Percentiles rank a stretch among this genome's conserved stretches.
Conservation (phyloP, 2,888 invertebrate species). For the Erannis defoliaria region DNA sequence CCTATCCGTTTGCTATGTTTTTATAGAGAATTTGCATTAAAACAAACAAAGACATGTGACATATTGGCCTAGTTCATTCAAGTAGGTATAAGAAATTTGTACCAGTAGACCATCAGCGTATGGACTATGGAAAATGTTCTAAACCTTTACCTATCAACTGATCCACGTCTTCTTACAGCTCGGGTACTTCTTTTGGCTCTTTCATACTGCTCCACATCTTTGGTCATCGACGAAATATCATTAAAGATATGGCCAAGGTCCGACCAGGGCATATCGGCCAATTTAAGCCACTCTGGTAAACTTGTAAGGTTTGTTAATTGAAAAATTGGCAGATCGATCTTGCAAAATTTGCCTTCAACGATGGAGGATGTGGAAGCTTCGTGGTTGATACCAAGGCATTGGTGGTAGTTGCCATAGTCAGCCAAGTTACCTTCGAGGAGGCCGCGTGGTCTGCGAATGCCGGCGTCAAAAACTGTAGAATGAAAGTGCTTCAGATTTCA, state of each 20-base stretch:
- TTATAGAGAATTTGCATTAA: no score
- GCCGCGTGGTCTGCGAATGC: constrained; percentile 65
- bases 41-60: no score
- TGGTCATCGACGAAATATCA: constrained; percentile 29
- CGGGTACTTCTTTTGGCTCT: constrained; percentile 1
- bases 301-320: constrained; percentile 50
- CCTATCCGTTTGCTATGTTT: no score
- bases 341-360: constrained; percentile 71
- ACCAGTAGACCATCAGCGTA: no score
- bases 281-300: constrained; percentile 47
- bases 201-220: no score
- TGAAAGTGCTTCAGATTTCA: no score
- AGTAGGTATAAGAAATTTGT: no score
- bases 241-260: constrained; percentile 38
- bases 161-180: no score
- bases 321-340: constrained; percentile 57
- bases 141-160: no score
- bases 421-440: constrained; percentile 57
- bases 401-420: constrained; percentile 65
- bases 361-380: constrained; percentile 44
- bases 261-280: constrained; percentile 39
- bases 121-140: no score
- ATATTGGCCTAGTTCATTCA: no score
- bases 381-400: constrained; percentile 62
- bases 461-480: constrained; percentile 64